Conservation (phyloP, 2,888 invertebrate species). For the Andrena minutula region DNA sequence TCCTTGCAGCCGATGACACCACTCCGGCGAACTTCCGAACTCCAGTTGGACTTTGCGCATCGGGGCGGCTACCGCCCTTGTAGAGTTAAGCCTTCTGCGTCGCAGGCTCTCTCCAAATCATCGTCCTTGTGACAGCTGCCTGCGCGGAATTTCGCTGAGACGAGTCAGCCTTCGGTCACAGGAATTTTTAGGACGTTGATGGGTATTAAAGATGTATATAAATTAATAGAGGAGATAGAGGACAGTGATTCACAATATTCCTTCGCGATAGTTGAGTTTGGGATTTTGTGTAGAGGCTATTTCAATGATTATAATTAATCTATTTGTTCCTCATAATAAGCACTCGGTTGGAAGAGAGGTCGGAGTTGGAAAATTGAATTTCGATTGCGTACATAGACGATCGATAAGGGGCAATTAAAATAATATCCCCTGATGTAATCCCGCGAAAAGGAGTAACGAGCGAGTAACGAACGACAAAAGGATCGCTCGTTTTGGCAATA, state of each 20-base stretch:
- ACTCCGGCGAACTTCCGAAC: slow-evolving; percentile 20
- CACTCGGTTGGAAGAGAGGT: neutral
- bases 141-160: too few species aligned
- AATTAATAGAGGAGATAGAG: too few species aligned
- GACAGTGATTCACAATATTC: too few species aligned
- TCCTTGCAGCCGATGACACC: slow-evolving; percentile 31
- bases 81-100: slow-evolving; percentile 3
- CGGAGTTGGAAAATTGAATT: neutral
- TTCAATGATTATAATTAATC: neutral
- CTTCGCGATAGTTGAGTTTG: too few species aligned
- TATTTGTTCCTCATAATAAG: neutral
- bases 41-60: slow-evolving; percentile 10
- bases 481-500: neutral
- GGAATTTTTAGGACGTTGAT: too few species aligned
- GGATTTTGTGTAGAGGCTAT: neutral
- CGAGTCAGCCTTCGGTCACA: too few species aligned
- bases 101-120: too few species aligned
- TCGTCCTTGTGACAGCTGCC: too few species aligned
- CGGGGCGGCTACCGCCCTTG: neutral
- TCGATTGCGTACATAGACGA: neutral
- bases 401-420: neutral
- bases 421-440: neutral
- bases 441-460: neutral
- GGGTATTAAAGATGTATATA: too few species aligned
- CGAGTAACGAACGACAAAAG: neutral